These are phyloP conservation scores for Morone chrysops DNA, from an alignment of 2,113 vertebrate genomes.

Conservation along the genomic window DNA sequence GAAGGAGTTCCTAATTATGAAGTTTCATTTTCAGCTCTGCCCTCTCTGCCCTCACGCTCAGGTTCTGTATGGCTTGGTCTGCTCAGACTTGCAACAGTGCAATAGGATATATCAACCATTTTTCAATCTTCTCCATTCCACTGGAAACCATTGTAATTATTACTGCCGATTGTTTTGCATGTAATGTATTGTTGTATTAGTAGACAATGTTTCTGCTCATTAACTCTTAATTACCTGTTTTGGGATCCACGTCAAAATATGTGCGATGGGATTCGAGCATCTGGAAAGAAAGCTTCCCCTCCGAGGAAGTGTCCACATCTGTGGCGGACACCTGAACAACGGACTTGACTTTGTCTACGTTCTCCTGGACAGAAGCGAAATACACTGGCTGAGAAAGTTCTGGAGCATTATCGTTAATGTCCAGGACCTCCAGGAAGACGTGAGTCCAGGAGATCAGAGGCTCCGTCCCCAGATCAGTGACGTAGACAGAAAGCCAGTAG, in stretches of 20 bases:
- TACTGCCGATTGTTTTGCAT: not conserved
- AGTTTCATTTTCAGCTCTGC: conserved; percentile 10
- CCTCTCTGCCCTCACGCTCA: not conserved
- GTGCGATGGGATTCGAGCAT: conserved; percentile 89
- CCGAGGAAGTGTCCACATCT: conserved; percentile 89
- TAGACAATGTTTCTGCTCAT: not conserved
- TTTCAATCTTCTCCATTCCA: not conserved
- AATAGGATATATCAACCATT: conserved; percentile 3
- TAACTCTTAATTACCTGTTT: conserved; percentile 86
- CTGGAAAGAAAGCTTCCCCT: conserved; percentile 90
- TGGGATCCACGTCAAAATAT: conserved; percentile 86
- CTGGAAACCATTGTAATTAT: not conserved
- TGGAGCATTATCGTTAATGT: conserved; percentile 95
- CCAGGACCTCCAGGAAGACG: conserved; percentile 92
- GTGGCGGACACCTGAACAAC: conserved; percentile 88
- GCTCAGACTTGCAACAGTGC: conserved; percentile 52
- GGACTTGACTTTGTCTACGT: conserved; percentile 83
- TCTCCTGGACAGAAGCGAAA: conserved; percentile 90
- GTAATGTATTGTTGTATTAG: not conserved
- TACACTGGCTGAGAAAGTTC: conserved; percentile 91
- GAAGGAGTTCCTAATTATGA: not conserved
- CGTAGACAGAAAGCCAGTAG: conserved; percentile 95
- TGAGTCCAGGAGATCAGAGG: conserved; percentile 91
- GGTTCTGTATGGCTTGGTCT: conserved; percentile 16
- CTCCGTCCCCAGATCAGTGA: conserved; percentile 89